phyloP scores from a whole-genome alignment of 1,140 invertebrate species.

The Neodiprion virginianus region DNA sequence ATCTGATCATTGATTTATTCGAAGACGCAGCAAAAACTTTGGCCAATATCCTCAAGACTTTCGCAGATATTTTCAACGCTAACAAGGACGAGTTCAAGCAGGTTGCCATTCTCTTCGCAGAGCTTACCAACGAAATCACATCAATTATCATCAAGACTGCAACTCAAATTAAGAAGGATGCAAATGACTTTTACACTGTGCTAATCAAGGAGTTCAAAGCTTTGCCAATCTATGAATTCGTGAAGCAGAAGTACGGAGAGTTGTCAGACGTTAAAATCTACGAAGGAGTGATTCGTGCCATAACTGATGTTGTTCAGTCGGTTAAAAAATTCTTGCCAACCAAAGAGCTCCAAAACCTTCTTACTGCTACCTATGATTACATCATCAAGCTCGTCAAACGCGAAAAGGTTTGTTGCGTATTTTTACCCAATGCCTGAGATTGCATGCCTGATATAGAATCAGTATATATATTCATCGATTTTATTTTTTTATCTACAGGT shows the following conservation, averaged over 20 bases:
- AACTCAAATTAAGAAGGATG: conserved; percentile 57
- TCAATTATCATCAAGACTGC: conserved; percentile 60
- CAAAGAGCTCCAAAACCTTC: conserved; percentile 65
- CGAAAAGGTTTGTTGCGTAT: conserved; percentile 37
- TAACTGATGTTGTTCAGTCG: conserved; percentile 60
- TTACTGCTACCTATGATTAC: conserved; percentile 65
- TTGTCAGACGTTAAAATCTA: conserved; percentile 53
- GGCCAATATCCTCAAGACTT: conserved; percentile 61
- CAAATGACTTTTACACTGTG: conserved; percentile 57
- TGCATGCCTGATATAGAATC: neutral
- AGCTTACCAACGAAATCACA: conserved; percentile 62
- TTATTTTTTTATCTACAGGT: conserved; percentile 46
- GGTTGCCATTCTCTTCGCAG: conserved; percentile 62
- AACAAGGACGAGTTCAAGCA: conserved; percentile 73
- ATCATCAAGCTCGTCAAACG: conserved; percentile 61
- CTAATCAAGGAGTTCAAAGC: conserved; percentile 63
- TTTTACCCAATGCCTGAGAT: neutral
- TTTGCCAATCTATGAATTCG: conserved; percentile 62
- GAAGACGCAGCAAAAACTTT: conserved; percentile 60
- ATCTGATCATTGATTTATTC: conserved; percentile 53
- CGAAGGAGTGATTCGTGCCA: conserved; percentile 55
- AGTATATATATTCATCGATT: neutral
- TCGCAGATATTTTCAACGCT: conserved; percentile 64
- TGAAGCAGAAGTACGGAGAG: conserved; percentile 61
- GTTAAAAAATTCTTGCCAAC: conserved; percentile 64